Evolutionary conservation across 1,140 invertebrate species (phyloP).

Genomic region (Orussus abietinus): DNA sequence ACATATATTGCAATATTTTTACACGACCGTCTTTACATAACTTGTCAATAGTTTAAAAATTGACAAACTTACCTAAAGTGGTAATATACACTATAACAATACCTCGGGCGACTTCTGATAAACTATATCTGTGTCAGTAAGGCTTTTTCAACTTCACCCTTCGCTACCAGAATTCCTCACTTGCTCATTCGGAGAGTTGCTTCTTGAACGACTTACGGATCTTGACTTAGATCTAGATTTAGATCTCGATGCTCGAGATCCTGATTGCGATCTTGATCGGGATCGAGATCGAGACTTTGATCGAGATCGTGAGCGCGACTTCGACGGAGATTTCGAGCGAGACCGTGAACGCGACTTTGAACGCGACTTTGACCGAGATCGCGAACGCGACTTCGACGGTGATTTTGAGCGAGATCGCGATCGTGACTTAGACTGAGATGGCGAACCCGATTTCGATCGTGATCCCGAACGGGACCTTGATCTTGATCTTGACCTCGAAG

Average conservation of each 20-base stretch:
- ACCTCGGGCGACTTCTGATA: no score
- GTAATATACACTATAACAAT: no score
- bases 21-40: no score
- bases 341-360: slow-evolving; percentile 42
- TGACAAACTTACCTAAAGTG: no score
- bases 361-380: slow-evolving; percentile 30
- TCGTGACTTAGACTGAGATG: slow-evolving; percentile 18
- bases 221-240: slow-evolving; percentile 30
- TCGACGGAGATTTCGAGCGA: slow-evolving; percentile 31
- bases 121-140: no score
- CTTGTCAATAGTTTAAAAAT: no score
- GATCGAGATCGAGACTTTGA: slow-evolving; percentile 30
- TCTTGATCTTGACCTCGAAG: slow-evolving; percentile 24
- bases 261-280: slow-evolving; percentile 34
- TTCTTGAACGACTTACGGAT: slow-evolving; percentile 40
- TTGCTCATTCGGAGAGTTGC: slow-evolving; percentile 41
- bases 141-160: no score
- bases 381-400: slow-evolving; percentile 26
- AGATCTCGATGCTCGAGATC: slow-evolving; percentile 36
- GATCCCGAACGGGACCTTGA: slow-evolving; percentile 20
- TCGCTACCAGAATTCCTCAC: no score
- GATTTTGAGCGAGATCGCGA: slow-evolving; percentile 25
- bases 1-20: no score
- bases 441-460: slow-evolving; percentile 22
- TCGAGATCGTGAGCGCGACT: slow-evolving; percentile 25